Evolutionary conservation across 2,888 invertebrate genomes (phyloP).

Genomic region (Drosophila affinis): DNA sequence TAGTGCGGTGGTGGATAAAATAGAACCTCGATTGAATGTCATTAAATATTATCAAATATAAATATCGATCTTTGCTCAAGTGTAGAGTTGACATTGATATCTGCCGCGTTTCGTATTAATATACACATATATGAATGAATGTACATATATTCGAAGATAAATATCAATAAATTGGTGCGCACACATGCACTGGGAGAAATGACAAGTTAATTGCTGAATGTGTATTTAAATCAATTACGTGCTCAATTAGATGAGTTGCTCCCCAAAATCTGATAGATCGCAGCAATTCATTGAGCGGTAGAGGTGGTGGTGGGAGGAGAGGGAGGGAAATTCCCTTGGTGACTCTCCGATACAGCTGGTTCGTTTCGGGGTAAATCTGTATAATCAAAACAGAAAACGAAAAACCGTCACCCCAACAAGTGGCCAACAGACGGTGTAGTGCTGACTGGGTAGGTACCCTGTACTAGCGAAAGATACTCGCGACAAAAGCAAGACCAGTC

Average conservation of each 20-base stretch:
- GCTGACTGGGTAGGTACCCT: slow-evolving; percentile 15
- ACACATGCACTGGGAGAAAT: slow-evolving; percentile 53
- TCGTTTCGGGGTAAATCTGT: slow-evolving; percentile 1
- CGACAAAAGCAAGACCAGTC: no score
- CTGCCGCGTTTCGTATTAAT: slow-evolving; percentile 9
- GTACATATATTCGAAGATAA: slow-evolving; percentile 19
- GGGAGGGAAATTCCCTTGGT: background rate
- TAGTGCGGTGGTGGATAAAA: slow-evolving; percentile 7
- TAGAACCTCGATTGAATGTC: background rate
- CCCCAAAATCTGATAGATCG: slow-evolving; percentile 7
- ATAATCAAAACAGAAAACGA: slow-evolving; percentile 68
- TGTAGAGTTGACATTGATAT: background rate
- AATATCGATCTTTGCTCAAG: slow-evolving; percentile 28
- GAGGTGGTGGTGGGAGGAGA: background rate
- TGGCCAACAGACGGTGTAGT: slow-evolving; percentile 11
- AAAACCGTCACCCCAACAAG: slow-evolving; percentile 23
- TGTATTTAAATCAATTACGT: slow-evolving; percentile 29
- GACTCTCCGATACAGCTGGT: background rate
- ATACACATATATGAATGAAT: background rate
- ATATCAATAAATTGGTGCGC: background rate
- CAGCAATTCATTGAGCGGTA: slow-evolving; percentile 16
- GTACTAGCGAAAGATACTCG: no score
- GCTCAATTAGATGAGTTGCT: slow-evolving; percentile 23
- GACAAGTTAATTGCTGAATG: background rate
- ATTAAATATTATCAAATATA: slow-evolving; percentile 31